These are phyloP conservation scores for Clitarchus hookeri DNA, from an alignment of 2,888 invertebrate species.

Conservation along the genomic window DNA sequence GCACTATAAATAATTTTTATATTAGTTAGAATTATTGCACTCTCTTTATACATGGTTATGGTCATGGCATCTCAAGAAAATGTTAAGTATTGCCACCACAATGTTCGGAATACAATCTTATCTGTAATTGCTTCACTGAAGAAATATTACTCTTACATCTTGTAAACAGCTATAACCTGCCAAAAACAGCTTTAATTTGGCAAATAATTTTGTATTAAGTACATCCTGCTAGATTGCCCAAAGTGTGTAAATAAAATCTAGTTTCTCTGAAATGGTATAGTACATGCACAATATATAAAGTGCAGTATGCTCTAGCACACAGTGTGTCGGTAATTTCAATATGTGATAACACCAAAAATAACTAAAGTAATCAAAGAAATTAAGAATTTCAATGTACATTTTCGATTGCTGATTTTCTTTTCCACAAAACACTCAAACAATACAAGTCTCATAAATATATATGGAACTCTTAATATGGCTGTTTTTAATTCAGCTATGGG, in stretches of 20 bases:
- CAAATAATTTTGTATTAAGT: background rate
- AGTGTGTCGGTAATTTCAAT: too few species aligned
- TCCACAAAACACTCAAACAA: background rate
- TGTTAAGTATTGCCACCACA: background rate
- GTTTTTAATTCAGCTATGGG: background rate
- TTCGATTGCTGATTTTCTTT: background rate
- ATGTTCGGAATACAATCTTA: background rate
- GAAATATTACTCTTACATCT: background rate
- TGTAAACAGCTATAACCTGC: background rate
- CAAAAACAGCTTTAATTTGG: background rate
- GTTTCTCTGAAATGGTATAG: background rate
- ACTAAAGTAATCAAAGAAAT: background rate
- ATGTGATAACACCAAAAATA: background rate
- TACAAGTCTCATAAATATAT: background rate
- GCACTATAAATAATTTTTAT: constrained; percentile 11
- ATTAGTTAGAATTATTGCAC: background rate
- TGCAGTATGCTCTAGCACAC: too few species aligned
- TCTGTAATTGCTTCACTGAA: background rate
- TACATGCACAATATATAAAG: background rate
- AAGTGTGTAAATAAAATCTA: background rate
- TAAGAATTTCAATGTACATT: background rate
- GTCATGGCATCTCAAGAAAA: background rate
- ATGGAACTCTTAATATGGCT: background rate
- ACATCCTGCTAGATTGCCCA: background rate
- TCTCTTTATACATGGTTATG: background rate